Evolutionary conservation across 92 coral and sea anemone species (phyloP).

Genomic region (Galaxea fascicularis): DNA sequence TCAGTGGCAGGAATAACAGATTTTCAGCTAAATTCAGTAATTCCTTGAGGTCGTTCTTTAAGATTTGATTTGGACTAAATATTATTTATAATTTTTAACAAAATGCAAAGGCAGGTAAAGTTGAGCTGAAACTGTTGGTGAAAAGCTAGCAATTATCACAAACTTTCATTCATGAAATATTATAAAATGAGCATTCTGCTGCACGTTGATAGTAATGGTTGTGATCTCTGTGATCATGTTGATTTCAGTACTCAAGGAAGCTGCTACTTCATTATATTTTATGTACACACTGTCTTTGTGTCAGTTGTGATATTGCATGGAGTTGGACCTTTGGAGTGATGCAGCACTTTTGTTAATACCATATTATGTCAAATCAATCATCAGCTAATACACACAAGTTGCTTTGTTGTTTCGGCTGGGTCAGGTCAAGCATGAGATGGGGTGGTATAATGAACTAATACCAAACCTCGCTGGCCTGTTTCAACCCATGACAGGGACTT

Average conservation of each 20-base stretch:
- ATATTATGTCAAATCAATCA: background rate
- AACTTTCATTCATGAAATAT: background rate
- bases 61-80: background rate
- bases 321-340: background rate
- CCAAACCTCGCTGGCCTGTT: constrained; percentile 94
- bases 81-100: background rate
- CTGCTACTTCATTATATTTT: too few relatives aligned
- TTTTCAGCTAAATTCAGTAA: background rate
- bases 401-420: constrained; percentile 86
- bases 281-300: background rate
- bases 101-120: background rate
- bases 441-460: constrained; percentile 67
- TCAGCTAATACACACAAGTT: background rate
- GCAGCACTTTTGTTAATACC: background rate
- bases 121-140: background rate
- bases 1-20: background rate
- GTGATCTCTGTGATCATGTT: background rate
- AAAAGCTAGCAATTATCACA: background rate
- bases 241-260: too few relatives aligned
- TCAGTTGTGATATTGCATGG: background rate
- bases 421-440: constrained; percentile 88
- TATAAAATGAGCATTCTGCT: background rate
- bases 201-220: constrained; percentile 1
- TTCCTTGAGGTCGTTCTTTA: background rate
- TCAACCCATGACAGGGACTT: constrained; percentile 94